Percentiles rank a stretch among this genome's conserved stretches.
Conservation (phyloP, 2,113 vertebrate genomes). For the Psettodes erumei region DNA sequence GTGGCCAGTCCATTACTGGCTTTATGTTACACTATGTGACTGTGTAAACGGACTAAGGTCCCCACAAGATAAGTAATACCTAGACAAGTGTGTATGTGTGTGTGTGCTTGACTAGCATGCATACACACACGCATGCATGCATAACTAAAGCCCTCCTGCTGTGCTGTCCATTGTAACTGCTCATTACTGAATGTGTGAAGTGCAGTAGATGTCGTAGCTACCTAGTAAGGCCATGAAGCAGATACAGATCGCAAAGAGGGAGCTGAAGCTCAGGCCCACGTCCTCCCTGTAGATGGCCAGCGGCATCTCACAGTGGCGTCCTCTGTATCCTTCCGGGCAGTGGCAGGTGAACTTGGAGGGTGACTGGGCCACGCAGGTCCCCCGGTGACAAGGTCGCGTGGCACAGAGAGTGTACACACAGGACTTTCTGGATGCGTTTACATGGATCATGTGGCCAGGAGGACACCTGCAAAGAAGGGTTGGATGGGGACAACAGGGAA, state of each 20-base stretch:
- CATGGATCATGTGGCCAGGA: slow-evolving; percentile 84
- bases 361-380: slow-evolving; percentile 87
- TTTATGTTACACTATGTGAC: too few species aligned
- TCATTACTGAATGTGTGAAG: not conserved
- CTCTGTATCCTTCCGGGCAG: slow-evolving; percentile 86
- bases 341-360: slow-evolving; percentile 85
- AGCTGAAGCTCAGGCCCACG: slow-evolving; percentile 89
- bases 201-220: slow-evolving; percentile 72
- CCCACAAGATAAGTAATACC: too few species aligned
- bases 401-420: slow-evolving; percentile 88
- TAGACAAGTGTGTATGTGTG: too few species aligned
- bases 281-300: slow-evolving; percentile 87
- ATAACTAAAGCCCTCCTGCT: not conserved
- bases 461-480: slow-evolving; percentile 84
- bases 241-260: slow-evolving; percentile 89
- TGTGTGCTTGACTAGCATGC: too few species aligned
- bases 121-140: not conserved
- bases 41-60: too few species aligned
- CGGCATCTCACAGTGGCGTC: slow-evolving; percentile 85
- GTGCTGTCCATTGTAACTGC: not conserved
- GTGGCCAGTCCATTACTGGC: not conserved
- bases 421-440: slow-evolving; percentile 84
- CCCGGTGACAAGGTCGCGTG: slow-evolving; percentile 85
- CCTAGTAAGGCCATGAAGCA: slow-evolving; percentile 90
- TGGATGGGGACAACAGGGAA: not conserved